A percentile compares a stretch with the other conserved stretches of the same genome.
Evolutionary conservation across 2,888 invertebrate species (phyloP).

Genomic region (Patella ulyssiponensis): DNA sequence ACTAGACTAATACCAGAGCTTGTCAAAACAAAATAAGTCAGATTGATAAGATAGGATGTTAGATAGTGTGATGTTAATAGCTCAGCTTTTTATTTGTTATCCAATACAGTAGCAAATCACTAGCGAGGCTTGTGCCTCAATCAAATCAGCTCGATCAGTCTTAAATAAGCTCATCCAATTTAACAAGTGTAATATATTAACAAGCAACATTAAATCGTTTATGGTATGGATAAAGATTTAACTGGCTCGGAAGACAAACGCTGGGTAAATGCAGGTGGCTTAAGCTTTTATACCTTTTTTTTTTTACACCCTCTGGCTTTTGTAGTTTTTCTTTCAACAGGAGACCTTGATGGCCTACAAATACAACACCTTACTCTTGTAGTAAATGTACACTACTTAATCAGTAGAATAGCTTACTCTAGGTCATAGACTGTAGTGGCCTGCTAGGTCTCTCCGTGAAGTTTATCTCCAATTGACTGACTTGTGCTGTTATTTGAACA

Average conservation of each 20-base stretch:
- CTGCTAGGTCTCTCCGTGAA: neutral
- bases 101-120: constrained; percentile 9
- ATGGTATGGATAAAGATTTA: constrained; percentile 9
- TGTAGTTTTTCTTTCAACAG: neutral
- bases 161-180: constrained; percentile 7
- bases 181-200: neutral
- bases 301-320: constrained; percentile 1
- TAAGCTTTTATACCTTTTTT: neutral
- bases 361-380: constrained; percentile 9
- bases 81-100: constrained; percentile 8
- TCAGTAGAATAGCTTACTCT: constrained; percentile 7
- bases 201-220: neutral
- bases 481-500: constrained; percentile 13
- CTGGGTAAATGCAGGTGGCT: constrained; percentile 2
- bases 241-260: neutral
- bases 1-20: neutral
- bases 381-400: constrained; percentile 9
- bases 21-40: constrained; percentile 4
- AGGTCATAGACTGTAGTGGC: constrained; percentile 11
- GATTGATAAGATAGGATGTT: constrained; percentile 1
- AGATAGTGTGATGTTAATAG: constrained; percentile 7
- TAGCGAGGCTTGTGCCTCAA: neutral
- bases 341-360: constrained; percentile 2
- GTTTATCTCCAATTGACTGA: constrained; percentile 9
- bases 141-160: constrained; percentile 1